Evolutionary conservation across 2,888 invertebrate genomes (phyloP).

Genomic region (Macaria liturata): DNA sequence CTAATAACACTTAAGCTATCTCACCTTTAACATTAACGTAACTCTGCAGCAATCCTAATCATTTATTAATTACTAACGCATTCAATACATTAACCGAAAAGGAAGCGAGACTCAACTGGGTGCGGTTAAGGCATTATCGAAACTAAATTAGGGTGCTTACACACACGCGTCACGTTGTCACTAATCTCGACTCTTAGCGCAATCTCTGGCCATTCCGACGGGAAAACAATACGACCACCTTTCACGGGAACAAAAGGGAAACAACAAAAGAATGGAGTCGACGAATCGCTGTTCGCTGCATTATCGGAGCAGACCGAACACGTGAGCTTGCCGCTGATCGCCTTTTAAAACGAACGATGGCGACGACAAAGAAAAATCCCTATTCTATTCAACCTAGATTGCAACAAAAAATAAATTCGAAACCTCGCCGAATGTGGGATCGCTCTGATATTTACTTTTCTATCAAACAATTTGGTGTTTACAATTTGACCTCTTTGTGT

Average conservation of each 20-base stretch:
- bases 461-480: conserved; percentile 45
- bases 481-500: conserved; percentile 56
- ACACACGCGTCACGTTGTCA: conserved; percentile 74
- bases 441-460: conserved; percentile 33
- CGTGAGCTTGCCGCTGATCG: conserved; percentile 58
- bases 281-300: conserved; percentile 69
- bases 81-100: conserved; percentile 35
- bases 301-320: conserved; percentile 61
- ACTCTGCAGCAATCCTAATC: conserved; percentile 23
- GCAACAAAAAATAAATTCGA: conserved; percentile 27
- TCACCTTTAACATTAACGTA: conserved; percentile 17
- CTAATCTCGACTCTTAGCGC: conserved; percentile 78
- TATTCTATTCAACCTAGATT: conserved; percentile 30
- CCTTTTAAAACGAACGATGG: conserved; percentile 54
- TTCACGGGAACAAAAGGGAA: conserved; percentile 71
- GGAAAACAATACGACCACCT: conserved; percentile 78
- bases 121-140: conserved; percentile 54
- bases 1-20: conserved; percentile 15
- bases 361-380: conserved; percentile 49
- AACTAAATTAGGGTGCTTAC: conserved; percentile 63
- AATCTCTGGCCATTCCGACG: conserved; percentile 70
- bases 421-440: conserved; percentile 20
- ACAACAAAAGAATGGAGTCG: conserved; percentile 75
- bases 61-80: conserved; percentile 31
- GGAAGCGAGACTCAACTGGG: conserved; percentile 38